phyloP scores from a whole-genome alignment of 2,113 vertebrate species.

The Lucifuga dentata region DNA sequence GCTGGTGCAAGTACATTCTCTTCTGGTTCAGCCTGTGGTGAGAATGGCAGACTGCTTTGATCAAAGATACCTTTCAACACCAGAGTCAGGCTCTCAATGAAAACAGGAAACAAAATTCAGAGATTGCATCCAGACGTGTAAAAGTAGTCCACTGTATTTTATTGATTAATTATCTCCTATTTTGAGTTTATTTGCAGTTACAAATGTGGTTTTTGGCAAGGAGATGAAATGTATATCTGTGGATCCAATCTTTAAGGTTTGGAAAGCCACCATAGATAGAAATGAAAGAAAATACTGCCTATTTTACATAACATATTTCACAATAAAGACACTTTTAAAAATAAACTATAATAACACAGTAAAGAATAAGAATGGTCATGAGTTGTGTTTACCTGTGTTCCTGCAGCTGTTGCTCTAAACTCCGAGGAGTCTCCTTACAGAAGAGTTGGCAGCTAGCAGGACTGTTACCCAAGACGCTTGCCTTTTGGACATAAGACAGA shows the following conservation, averaged over 20 bases:
- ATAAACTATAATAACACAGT: neutral
- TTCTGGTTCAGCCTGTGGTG: constrained; percentile 93
- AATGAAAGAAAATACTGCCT: too few relatives aligned
- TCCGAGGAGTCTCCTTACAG: constrained; percentile 93
- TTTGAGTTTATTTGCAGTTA: too few relatives aligned
- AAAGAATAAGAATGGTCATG: too few relatives aligned
- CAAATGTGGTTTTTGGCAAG: too few relatives aligned
- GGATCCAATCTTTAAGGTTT: too few relatives aligned
- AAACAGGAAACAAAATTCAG: neutral
- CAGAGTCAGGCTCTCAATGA: too few relatives aligned
- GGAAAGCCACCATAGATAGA: too few relatives aligned
- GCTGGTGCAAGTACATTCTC: constrained; percentile 94
- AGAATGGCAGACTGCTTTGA: constrained; percentile 27
- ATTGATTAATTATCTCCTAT: too few relatives aligned
- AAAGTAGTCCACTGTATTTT: too few relatives aligned
- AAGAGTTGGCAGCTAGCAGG: constrained; percentile 93
- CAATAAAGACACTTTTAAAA: too few relatives aligned
- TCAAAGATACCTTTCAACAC: constrained; percentile 9
- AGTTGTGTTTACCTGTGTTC: constrained; percentile 90
- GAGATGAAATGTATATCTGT: too few relatives aligned
- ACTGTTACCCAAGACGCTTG: constrained; percentile 87
- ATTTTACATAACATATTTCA: too few relatives aligned
- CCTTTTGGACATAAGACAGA: constrained; percentile 82
- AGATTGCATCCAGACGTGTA: neutral
- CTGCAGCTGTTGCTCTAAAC: constrained; percentile 97